Evolutionary conservation across 2,113 vertebrate species (phyloP), one percentile per base, ranked within the genome.

Genomic region (Dinomys branickii): DNA sequence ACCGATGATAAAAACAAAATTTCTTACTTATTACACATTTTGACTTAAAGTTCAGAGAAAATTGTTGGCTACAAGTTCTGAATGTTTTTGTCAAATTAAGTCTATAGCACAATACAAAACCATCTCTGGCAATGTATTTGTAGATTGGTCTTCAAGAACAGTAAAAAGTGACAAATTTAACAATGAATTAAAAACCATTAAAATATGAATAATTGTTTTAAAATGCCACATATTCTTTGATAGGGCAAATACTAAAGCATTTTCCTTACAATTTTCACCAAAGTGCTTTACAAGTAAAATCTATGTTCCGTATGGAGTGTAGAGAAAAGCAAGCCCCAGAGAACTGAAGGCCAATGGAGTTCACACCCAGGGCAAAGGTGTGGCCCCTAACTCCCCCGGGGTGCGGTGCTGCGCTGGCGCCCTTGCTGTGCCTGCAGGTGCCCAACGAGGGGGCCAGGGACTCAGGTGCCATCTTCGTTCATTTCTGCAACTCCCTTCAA

Each of bases 111-210:
- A 89, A 95, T 41, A 96, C 71, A 96, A 95, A 94, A 96, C 65
- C n/a, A 95, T 95, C 95, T 94, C 78, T 91, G 94, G 94, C 13
- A 81, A 91, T 50, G 85, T 52, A 95, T 52, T 61, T 84, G 96
- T 93, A 97, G 89, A 97, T 95, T 93, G 96, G 98, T 96, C 97
- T 96, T 97, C 71, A 94, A 91, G 90, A 97, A 95, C 78, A 94
- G 19, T 41, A 85, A 73, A 95, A 89, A 83, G 89, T 59, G 63
- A 91, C 47, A 95, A 75, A 52, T 41, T 24, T 35, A 38, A 56
- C 85, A 95, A 71, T 28, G 81, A 94, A 95, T 97, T 97, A 96
- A 95, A 97, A 97, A 94, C 33, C 73, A 95, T 77, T 89, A 91
- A 93, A 94, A 92, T 20, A 75, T 69, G n/a, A 92, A 85, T 90